Evolutionary conservation across 2,113 vertebrate genomes (phyloP).

Genomic region (Rhipidura dahli): DNA sequence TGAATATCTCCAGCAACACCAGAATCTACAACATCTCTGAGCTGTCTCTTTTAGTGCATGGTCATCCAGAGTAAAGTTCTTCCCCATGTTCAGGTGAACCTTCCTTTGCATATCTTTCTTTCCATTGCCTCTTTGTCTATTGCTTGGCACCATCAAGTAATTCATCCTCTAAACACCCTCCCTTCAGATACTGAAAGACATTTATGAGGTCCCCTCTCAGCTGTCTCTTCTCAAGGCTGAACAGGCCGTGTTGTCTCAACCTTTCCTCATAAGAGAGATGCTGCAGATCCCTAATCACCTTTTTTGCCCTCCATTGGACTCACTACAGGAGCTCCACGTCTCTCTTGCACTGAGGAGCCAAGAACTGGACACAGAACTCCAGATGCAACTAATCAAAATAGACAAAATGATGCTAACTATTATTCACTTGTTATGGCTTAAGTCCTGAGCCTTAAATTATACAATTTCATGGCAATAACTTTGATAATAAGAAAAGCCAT

Average conservation of each 20-base stretch:
- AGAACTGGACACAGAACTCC: not conserved
- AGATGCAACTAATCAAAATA: not conserved
- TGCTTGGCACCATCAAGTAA: not conserved
- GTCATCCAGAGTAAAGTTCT: not conserved
- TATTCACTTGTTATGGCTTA: not conserved
- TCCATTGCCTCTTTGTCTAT: not conserved
- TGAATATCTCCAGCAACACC: not conserved
- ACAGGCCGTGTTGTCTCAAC: not conserved
- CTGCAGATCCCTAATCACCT: not conserved
- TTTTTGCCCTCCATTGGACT: not conserved
- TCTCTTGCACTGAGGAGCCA: not conserved
- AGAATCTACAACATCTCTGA: not conserved
- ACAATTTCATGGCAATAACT: not conserved
- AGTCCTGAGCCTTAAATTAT: not conserved
- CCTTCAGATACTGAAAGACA: not conserved
- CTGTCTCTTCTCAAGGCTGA: not conserved
- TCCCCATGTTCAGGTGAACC: not conserved
- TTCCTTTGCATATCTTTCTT: not conserved
- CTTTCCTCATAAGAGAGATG: not conserved
- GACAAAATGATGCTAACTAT: not conserved
- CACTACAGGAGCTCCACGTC: no score
- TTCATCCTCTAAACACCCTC: not conserved
- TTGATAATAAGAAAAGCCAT: not conserved
- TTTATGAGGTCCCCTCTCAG: not conserved
- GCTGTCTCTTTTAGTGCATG: not conserved